Evolutionary conservation across 2,797 vertebrate species (phyloP).

Genomic region (Microtus californicus): DNA sequence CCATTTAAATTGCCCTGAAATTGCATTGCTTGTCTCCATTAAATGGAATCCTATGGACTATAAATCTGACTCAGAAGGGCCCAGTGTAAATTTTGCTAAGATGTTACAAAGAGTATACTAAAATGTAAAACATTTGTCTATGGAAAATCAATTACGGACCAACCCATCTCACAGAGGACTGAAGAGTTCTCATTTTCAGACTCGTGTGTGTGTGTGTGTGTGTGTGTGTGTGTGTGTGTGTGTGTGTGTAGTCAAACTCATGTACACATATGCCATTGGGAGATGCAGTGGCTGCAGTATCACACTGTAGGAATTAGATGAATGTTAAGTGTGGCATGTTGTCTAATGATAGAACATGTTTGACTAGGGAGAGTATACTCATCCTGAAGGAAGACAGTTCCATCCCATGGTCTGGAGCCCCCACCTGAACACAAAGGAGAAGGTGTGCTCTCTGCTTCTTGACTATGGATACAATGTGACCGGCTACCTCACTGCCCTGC

Average conservation of each 20-base stretch:
- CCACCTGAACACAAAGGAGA: background rate
- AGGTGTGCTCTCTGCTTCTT: background rate
- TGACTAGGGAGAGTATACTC: background rate
- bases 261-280: accelerated
- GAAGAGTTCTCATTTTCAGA: constrained; percentile 54
- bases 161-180: constrained; percentile 71
- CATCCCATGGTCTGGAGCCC: background rate
- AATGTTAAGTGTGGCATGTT: background rate
- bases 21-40: constrained; percentile 83
- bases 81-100: constrained; percentile 81
- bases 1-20: constrained; percentile 84
- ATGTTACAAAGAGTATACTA: constrained; percentile 78
- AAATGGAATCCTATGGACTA: constrained; percentile 81
- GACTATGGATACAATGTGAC: background rate
- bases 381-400: background rate
- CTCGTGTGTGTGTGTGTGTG: too few relatives aligned
- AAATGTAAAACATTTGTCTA: constrained; percentile 83
- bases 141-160: constrained; percentile 82
- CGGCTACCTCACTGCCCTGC: background rate
- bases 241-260: background rate
- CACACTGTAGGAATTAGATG: background rate
- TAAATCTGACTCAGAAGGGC: constrained; percentile 76
- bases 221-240: background rate
- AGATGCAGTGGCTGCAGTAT: background rate
- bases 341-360: background rate